Conservation (phyloP, 2,113 vertebrate species). For the Cromileptes altivelis region DNA sequence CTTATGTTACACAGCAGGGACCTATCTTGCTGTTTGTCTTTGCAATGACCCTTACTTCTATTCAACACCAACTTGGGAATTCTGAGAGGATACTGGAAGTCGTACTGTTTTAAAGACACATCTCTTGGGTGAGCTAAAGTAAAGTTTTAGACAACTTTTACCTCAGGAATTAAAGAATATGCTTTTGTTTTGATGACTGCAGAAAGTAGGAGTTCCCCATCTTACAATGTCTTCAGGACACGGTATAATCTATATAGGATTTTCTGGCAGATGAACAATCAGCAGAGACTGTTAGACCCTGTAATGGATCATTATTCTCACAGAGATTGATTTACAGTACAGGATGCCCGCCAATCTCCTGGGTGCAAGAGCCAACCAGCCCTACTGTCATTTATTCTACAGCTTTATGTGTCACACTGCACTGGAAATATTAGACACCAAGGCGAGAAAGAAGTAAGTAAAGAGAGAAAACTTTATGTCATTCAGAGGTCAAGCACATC, state of each 20-base stretch:
- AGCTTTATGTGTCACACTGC: constrained; percentile 37
- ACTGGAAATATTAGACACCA: constrained; percentile 14
- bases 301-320: constrained; percentile 71
- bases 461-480: constrained; percentile 26
- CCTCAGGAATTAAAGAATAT: background rate
- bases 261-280: constrained; percentile 63
- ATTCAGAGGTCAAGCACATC: constrained; percentile 48
- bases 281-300: constrained; percentile 36
- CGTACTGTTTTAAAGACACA: no score
- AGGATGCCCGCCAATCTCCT: constrained; percentile 60
- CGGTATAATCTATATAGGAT: constrained; percentile 56
- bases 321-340: constrained; percentile 74
- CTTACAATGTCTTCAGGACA: constrained; percentile 35
- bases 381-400: constrained; percentile 41
- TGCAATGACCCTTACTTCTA: background rate
- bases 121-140: background rate
- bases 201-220: constrained; percentile 30
- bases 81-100: background rate
- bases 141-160: background rate
- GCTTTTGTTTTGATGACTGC: constrained; percentile 21
- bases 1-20: background rate
- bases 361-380: constrained; percentile 26
- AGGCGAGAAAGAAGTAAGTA: background rate
- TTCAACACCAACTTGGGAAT: background rate
- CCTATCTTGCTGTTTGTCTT: background rate